phyloP scores from a whole-genome alignment of 1,140 invertebrate species.

The Triops cancriformis region DNA sequence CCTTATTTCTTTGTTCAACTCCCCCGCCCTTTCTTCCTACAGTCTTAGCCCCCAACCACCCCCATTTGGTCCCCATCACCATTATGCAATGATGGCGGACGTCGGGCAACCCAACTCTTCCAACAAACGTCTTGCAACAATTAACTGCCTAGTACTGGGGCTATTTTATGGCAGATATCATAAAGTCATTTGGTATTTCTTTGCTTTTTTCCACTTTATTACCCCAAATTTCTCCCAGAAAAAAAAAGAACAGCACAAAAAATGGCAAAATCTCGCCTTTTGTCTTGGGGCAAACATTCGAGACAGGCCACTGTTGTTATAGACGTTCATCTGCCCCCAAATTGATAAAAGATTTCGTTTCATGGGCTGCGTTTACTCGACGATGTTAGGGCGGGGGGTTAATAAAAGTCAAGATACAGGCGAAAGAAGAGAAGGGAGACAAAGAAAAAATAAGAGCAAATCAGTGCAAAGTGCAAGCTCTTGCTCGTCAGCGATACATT shows the following conservation, averaged over 20 bases:
- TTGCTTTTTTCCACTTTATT: background rate
- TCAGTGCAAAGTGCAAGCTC: background rate
- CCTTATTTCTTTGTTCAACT: too few species aligned
- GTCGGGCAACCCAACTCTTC: background rate
- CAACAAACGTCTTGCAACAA: background rate
- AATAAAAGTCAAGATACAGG: background rate
- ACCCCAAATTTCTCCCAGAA: background rate
- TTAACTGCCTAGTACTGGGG: background rate
- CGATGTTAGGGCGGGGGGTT: background rate
- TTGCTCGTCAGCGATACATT: conserved; percentile 13
- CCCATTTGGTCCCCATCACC: background rate
- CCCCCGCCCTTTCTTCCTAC: too few species aligned
- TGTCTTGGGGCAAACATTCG: background rate
- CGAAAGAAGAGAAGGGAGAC: background rate
- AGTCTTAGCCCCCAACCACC: too few species aligned
- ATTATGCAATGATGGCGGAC: background rate
- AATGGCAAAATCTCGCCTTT: background rate
- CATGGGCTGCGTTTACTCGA: background rate
- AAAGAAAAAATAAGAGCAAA: background rate
- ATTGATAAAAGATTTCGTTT: conserved; percentile 3
- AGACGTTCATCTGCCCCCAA: background rate
- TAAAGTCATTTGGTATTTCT: background rate
- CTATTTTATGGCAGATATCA: conserved; percentile 5
- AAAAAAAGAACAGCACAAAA: background rate
- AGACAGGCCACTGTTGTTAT: background rate